Conservation (phyloP, 2,888 invertebrate genomes). For the Brenthis daphne region DNA sequence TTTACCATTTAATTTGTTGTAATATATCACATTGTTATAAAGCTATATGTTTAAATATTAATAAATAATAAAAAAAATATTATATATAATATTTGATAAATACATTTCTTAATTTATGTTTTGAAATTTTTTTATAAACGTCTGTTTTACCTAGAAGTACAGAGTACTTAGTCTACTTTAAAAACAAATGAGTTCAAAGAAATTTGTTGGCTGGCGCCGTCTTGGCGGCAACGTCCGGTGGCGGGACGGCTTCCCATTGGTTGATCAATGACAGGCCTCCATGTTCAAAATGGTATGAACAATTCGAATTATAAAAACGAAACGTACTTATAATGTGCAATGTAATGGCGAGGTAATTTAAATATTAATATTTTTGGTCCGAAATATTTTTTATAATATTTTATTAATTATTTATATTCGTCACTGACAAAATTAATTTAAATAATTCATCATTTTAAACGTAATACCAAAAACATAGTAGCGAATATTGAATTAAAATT, state of each 20-base stretch:
- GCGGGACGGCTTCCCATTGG: slow-evolving; percentile 58
- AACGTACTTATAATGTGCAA: slow-evolving; percentile 16
- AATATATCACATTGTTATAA: too few relatives aligned
- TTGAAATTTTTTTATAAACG: too few relatives aligned
- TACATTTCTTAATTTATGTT: too few relatives aligned
- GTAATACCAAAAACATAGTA: too few relatives aligned
- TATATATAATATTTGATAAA: too few relatives aligned
- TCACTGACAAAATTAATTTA: too few relatives aligned
- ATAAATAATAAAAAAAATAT: too few relatives aligned
- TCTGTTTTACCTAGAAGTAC: too few relatives aligned
- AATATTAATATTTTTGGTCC: neutral
- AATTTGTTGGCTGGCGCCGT: slow-evolving; percentile 52
- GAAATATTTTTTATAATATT: neutral
- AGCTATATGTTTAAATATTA: too few relatives aligned
- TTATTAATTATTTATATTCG: neutral
- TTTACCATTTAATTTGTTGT: too few relatives aligned
- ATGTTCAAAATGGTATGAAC: slow-evolving; percentile 27
- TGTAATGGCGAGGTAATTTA: slow-evolving; percentile 11
- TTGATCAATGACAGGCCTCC: slow-evolving; percentile 56
- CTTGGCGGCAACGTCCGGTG: slow-evolving; percentile 50
- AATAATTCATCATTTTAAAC: too few relatives aligned
- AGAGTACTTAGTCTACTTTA: too few relatives aligned
- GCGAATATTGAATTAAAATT: slow-evolving; percentile 6
- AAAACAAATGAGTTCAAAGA: slow-evolving; percentile 34
- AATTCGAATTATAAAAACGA: slow-evolving; percentile 19